Base-by-base conservation (phyloP, 2,113 vertebrate species). In the Siniperca knerii region DNA sequence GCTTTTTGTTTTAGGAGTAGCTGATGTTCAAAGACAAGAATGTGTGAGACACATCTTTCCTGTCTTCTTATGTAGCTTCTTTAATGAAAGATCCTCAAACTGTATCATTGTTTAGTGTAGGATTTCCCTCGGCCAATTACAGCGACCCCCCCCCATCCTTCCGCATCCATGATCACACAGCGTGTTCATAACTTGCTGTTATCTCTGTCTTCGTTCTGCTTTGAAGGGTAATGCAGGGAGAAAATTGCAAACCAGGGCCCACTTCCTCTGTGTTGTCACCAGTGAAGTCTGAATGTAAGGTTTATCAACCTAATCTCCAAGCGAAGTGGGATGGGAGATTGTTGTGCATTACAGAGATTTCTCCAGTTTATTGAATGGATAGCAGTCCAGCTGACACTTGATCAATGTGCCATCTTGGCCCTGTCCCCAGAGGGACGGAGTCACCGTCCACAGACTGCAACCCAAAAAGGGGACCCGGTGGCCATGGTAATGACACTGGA, bases 141-240 rank as follows among this genome's bases (percentile, higher is more conserved):
- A 37, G 5, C 35, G 35, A 37, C 40, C 25, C 85, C 80, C 80
- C 81, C 65, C 40, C 57, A 68, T 89, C 80, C 87, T 85, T 89
- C 91, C 78, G 46, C 75, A 66, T 91, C 67, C 72, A 18, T 75
- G 89, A 91, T 91, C 90, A 90, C 90, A 92, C 84, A 20, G 79
- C 58, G 16, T 80, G 68, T 6, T 73, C 89, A 62, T 61, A 81
- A 86, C 57, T 64, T 11, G 82, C 77, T 80, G 67, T 92, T 91
- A 92, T 89, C 88, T 87, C 57, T 77, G 61, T 81, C 60, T 15
- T 73, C 0, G 35, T 54, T 74, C 42, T n/a, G 74, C 89, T 91
- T 93, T 91, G 89, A 92, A 87, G 90, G 67, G 42, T 37, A 71
- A 52, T 16, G 15, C 74, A 79, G 73, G 82, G 79, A 85, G 81